Percentiles rank a stretch among this genome's conserved stretches.
Conservation (phyloP, 2,888 invertebrate genomes). For the Ypsolopha sequella region DNA sequence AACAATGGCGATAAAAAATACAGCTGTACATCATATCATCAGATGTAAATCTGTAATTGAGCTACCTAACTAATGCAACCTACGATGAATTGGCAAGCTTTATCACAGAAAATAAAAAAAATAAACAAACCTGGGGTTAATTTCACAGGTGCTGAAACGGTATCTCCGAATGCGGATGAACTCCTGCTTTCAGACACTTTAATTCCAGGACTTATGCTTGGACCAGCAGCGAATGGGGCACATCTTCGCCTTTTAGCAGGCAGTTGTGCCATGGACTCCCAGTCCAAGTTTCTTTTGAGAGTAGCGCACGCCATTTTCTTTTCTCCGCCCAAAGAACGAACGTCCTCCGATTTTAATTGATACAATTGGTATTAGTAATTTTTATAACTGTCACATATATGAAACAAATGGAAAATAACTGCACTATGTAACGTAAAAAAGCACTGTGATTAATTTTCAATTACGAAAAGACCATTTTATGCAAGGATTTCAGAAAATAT, state of each 20-base stretch:
- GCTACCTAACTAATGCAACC: too few relatives aligned
- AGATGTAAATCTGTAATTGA: neutral
- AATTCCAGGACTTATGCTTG: slow-evolving; percentile 63
- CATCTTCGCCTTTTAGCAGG: slow-evolving; percentile 93
- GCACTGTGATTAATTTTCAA: slow-evolving; percentile 16
- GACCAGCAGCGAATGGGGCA: slow-evolving; percentile 83
- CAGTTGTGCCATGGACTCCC: slow-evolving; percentile 92
- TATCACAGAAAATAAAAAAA: slow-evolving; percentile 12
- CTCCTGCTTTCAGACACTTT: slow-evolving; percentile 69
- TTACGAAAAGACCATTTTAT: neutral
- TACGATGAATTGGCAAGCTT: too few relatives aligned
- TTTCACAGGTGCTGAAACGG: slow-evolving; percentile 78
- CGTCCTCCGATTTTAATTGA: slow-evolving; percentile 28
- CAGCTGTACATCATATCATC: slow-evolving; percentile 29
- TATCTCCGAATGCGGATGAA: slow-evolving; percentile 87
- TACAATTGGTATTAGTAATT: slow-evolving; percentile 32
- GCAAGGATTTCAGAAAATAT: neutral
- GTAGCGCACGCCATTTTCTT: slow-evolving; percentile 97
- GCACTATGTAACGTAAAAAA: slow-evolving; percentile 28
- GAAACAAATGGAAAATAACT: slow-evolving; percentile 44
- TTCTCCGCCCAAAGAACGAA: slow-evolving; percentile 71
- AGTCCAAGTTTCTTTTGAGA: slow-evolving; percentile 93
- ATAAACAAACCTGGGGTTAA: slow-evolving; percentile 88
- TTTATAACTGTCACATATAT: slow-evolving; percentile 35
- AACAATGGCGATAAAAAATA: slow-evolving; percentile 51